Conservation (phyloP, 2,888 invertebrate genomes). For the Dilophus febrilis region DNA sequence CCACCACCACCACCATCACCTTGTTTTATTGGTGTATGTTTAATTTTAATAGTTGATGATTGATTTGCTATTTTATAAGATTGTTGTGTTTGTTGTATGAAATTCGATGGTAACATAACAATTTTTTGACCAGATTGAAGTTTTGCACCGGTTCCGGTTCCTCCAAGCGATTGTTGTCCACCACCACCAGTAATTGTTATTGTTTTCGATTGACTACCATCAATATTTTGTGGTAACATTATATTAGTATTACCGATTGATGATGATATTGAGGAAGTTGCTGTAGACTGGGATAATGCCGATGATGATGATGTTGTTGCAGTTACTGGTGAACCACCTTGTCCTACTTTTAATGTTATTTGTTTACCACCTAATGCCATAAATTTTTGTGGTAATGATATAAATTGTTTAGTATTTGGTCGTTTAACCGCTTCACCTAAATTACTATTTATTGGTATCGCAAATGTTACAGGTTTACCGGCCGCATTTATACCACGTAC, state of each 20-base stretch:
- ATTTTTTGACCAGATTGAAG: conserved; percentile 23
- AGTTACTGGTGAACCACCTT: conserved; percentile 35
- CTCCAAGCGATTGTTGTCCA: conserved; percentile 19
- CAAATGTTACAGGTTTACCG: conserved; percentile 51
- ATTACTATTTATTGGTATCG: conserved; percentile 33
- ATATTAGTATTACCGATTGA: too few species aligned
- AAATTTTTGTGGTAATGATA: conserved; percentile 33
- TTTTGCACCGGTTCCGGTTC: conserved; percentile 8
- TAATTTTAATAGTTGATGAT: too few species aligned
- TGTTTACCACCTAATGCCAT: conserved; percentile 50
- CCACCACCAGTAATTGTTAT: conserved; percentile 12
- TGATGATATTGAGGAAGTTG: too few species aligned
- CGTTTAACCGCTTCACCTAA: conserved; percentile 7
- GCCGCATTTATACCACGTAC: conserved; percentile 25
- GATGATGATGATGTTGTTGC: conserved; percentile 34
- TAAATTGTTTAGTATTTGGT: too few species aligned
- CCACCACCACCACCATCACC: too few species aligned
- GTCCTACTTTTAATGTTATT: conserved; percentile 49
- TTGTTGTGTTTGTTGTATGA: too few species aligned
- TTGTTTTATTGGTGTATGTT: too few species aligned
- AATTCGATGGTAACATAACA: conserved; percentile 34
- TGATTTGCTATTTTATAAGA: too few species aligned
- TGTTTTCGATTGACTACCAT: too few species aligned
- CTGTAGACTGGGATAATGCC: conserved; percentile 22
- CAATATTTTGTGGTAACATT: too few species aligned